A percentile compares a stretch with the other conserved stretches of the same genome.
Conservation (phyloP, 2,888 invertebrate genomes). For the Anticlea derivata region DNA sequence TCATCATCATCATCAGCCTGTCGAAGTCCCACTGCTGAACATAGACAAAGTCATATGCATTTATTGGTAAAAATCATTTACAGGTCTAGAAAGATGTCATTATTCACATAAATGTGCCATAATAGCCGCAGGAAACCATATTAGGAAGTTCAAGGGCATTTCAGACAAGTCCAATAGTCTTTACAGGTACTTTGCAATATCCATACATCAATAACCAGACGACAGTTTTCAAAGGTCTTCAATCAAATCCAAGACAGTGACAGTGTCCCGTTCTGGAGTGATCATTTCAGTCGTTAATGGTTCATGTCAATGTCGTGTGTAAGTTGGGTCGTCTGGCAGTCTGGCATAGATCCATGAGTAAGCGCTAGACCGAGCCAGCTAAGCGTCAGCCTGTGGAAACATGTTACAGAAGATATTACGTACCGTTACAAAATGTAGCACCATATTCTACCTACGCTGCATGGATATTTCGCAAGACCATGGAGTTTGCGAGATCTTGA, state of each 20-base stretch:
- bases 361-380: slow-evolving; percentile 51
- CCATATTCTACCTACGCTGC: background rate
- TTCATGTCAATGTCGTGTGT: slow-evolving; percentile 26
- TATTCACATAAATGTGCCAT: too few species aligned
- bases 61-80: too few species aligned
- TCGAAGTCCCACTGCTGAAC: too few species aligned
- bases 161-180: too few species aligned
- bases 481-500: too few species aligned
- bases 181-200: background rate
- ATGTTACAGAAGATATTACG: slow-evolving; percentile 48
- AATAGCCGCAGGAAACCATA: too few species aligned
- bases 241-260: background rate
- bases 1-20: too few species aligned
- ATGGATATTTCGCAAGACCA: background rate
- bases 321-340: slow-evolving; percentile 34
- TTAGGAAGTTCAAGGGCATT: background rate
- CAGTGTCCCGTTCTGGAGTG: background rate
- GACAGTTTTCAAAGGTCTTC: slow-evolving; percentile 1
- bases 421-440: slow-evolving; percentile 31
- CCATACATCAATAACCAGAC: background rate
- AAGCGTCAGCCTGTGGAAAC: slow-evolving; percentile 60
- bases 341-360: slow-evolving; percentile 72
- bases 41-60: too few species aligned
- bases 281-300: slow-evolving; percentile 36
- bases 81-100: too few species aligned